phyloP scores from a whole-genome alignment of 2,113 vertebrate species.

The Syngnathus typhle region DNA sequence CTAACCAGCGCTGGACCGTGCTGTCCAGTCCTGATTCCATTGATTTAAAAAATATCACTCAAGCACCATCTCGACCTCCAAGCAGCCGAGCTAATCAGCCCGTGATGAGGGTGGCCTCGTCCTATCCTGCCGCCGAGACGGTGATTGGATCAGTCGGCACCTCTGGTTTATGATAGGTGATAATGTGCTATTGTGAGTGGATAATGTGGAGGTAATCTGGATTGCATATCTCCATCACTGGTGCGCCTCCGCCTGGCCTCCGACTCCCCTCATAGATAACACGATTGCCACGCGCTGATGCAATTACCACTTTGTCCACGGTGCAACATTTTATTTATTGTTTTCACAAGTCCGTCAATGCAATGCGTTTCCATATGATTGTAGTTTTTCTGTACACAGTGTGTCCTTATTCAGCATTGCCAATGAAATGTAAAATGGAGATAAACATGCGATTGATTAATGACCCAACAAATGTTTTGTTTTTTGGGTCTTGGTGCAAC shows the following conservation, averaged over 20 bases:
- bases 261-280: conserved; percentile 65
- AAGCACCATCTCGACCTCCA: conserved; percentile 2
- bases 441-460: too few species aligned
- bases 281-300: conserved; percentile 60
- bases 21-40: too few species aligned
- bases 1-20: too few species aligned
- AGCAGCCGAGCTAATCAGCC: conserved; percentile 39
- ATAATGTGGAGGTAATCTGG: conserved; percentile 69
- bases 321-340: neutral
- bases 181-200: conserved; percentile 62
- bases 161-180: conserved; percentile 61
- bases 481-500: too few species aligned
- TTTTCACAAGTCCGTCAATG: neutral
- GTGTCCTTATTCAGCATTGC: neutral
- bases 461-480: too few species aligned
- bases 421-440: too few species aligned
- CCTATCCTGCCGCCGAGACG: conserved; percentile 36
- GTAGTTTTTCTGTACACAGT: neutral
- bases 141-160: conserved; percentile 66
- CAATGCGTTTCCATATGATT: neutral
- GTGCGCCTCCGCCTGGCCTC: conserved; percentile 37
- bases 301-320: conserved; percentile 55
- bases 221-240: conserved; percentile 52
- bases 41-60: conserved; percentile 8
- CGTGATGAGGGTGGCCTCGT: conserved; percentile 33